Base-by-base conservation (phyloP, 2,113 vertebrate species). In the Oceanodroma tethys region DNA sequence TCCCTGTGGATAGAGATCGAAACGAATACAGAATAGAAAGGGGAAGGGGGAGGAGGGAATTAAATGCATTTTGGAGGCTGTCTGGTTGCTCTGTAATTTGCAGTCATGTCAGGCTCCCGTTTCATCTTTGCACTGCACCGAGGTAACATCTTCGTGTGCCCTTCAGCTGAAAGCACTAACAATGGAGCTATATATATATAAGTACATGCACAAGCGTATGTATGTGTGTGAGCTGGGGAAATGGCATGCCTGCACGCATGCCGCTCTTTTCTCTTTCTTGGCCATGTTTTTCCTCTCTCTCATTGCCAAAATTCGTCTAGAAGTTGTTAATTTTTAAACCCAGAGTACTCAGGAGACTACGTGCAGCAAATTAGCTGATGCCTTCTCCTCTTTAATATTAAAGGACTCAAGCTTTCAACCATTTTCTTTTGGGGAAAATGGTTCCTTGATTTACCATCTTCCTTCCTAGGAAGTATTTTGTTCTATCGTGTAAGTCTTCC, bases 341-440 rank as follows among this genome's bases (percentile, higher is more conserved):
- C 18, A 11, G 71, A 58, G 10, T 30, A 26, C 93, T 88, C 70
- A 30, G 32, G 75, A 81, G 56, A 36, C 9, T 23, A 93, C 74
- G 79, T 93, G 85, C 74, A 83, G 56, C 53, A 73, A 86, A 88
- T 70, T 73, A 88, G 58, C 55, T 68, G 48, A 5, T 66, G 32
- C 4, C 21, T 83, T 86, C 58, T 94, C 32, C 62, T 90, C 43
- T 86, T 90, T 86, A 93, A 88, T 95, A 90, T 90, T 90, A 88
- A 92, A 95, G 22, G 7, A 26, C 20, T 73, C 30, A 20, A 86
- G 50, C 38, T 88, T 88, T 90, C 90, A 82, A 47, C 17, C 16
- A 4, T 74, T 92, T 82, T n/a, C 72, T 55, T 88, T 27, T 20
- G 55, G 85, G 88, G 43, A 86, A 88, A 66, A 62, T 2, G 0